phyloP scores from a whole-genome alignment of 2,797 vertebrate genomes.

The Pogoniulus pusillus region DNA sequence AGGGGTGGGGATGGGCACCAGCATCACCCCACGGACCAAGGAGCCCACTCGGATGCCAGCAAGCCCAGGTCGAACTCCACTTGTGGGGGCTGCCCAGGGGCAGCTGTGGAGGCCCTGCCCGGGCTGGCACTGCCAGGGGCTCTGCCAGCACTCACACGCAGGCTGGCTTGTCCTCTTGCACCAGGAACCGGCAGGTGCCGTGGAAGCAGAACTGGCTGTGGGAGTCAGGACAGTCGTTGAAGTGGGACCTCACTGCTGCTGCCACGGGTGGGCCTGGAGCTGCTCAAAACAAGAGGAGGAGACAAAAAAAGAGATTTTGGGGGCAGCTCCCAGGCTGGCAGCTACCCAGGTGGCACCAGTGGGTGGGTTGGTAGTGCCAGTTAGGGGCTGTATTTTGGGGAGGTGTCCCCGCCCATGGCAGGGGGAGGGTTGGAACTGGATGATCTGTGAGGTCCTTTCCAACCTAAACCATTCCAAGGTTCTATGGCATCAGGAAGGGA shows the following conservation, averaged over 20 bases:
- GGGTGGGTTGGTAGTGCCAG: fast-evolving
- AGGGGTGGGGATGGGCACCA: not conserved
- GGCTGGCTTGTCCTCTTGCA: conserved; percentile 88
- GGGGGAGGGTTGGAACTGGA: too few relatives aligned
- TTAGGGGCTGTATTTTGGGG: too few relatives aligned
- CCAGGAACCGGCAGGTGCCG: conserved; percentile 92
- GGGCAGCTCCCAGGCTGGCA: not conserved
- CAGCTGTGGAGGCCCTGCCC: too few relatives aligned
- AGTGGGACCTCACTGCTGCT: conserved; percentile 89
- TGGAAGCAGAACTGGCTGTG: conserved; percentile 94
- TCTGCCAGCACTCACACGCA: conserved; percentile 83
- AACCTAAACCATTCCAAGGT: too few relatives aligned
- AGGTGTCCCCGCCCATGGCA: too few relatives aligned
- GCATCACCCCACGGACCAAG: not conserved
- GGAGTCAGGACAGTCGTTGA: conserved; percentile 90
- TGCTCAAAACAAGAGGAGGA: not conserved
- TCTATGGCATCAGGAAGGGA: too few relatives aligned
- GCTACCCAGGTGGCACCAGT: fast-evolving
- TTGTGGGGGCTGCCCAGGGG: not conserved
- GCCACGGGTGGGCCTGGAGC: conserved; percentile 82
- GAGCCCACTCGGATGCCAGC: not conserved
- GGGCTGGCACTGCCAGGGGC: not conserved
- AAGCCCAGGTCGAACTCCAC: not conserved
- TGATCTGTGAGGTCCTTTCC: too few relatives aligned
- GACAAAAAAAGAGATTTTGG: not conserved